Evolutionary conservation across 2,113 vertebrate species (phyloP).

Genomic region (Orientallactaga bullata): DNA sequence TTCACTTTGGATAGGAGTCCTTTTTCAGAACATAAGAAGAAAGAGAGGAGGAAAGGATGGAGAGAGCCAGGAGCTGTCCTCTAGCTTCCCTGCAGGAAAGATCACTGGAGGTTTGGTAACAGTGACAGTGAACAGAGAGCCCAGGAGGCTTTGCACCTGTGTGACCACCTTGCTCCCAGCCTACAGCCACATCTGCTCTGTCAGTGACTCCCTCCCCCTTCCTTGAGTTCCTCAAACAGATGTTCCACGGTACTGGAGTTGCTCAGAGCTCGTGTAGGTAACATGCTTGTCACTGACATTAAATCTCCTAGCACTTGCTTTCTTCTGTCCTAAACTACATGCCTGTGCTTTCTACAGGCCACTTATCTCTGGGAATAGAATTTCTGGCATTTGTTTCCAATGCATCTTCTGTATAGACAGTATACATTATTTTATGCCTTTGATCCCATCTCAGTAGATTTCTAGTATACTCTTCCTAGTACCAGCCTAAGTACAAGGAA

Average conservation of each 20-base stretch:
- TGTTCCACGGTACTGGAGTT: background rate
- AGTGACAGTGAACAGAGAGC: background rate
- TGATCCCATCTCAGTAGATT: background rate
- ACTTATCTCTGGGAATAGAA: background rate
- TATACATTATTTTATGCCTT: background rate
- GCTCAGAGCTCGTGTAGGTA: background rate
- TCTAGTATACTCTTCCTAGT: background rate
- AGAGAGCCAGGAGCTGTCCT: background rate
- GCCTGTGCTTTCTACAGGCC: background rate
- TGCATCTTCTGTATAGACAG: background rate
- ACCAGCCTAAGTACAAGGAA: background rate
- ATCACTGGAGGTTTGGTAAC: too few relatives aligned
- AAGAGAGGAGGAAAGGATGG: background rate
- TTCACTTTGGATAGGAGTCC: background rate
- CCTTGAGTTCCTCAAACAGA: background rate
- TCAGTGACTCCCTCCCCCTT: background rate
- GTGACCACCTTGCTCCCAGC: background rate
- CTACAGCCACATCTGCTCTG: background rate
- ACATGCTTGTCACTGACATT: background rate
- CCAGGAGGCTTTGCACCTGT: background rate
- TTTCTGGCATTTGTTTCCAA: background rate
- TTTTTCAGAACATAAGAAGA: background rate
- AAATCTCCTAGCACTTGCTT: background rate
- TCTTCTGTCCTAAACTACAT: background rate
- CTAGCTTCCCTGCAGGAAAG: background rate